phyloP scores from a whole-genome alignment of 2,113 vertebrate species.

The Leptocoma aspasia region DNA sequence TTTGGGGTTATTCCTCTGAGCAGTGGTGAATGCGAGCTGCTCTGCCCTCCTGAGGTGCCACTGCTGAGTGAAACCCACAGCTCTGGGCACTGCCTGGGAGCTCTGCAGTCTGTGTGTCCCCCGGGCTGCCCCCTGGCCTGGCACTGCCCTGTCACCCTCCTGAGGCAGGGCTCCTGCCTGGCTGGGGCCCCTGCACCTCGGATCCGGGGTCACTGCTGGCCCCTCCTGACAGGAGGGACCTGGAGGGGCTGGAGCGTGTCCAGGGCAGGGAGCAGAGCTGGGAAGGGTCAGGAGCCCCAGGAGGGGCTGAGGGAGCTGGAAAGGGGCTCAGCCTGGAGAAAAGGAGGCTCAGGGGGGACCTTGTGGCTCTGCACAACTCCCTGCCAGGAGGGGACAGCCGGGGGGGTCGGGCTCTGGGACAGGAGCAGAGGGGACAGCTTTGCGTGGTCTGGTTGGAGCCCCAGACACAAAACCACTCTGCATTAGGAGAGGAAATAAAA shows the following conservation, averaged over 20 bases:
- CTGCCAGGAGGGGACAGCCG: neutral
- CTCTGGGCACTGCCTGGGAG: fast-evolving
- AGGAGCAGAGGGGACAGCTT: neutral
- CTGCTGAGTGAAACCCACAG: neutral
- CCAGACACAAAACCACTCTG: neutral
- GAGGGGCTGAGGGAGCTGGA: neutral
- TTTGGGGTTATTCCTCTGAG: neutral
- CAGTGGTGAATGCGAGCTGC: neutral
- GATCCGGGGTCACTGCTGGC: fast-evolving
- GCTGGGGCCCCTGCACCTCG: neutral
- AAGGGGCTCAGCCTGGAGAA: neutral
- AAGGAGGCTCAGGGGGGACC: neutral
- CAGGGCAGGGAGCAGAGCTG: too few species aligned
- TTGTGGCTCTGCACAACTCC: neutral
- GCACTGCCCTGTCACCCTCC: neutral
- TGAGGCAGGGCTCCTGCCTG: neutral
- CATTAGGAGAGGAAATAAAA: neutral
- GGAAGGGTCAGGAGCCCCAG: neutral
- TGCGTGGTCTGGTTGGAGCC: fast-evolving
- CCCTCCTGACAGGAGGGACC: neutral
- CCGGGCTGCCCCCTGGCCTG: neutral
- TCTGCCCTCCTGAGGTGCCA: fast-evolving
- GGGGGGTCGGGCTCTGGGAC: neutral
- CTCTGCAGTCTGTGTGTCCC: neutral
- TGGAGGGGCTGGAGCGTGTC: neutral